These are phyloP conservation scores for Scylla paramamosain DNA, from an alignment of 1,140 invertebrate genomes.

Conservation along the genomic window DNA sequence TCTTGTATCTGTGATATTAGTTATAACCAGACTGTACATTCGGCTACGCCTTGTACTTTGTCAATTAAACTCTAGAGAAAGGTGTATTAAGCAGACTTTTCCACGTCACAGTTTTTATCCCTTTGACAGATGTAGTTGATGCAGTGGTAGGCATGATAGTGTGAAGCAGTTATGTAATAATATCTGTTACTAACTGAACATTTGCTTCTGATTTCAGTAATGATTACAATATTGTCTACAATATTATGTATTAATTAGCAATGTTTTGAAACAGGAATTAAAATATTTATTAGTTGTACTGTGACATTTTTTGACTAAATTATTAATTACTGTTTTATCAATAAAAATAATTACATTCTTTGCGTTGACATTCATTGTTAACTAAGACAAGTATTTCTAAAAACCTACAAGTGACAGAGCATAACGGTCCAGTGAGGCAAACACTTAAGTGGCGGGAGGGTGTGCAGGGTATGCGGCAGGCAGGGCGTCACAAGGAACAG, in stretches of 20 bases:
- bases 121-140: not conserved
- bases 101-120: too few species aligned
- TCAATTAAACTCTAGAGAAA: not conserved
- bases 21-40: conserved; percentile 30
- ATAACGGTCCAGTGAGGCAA: not conserved
- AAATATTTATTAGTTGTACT: not conserved
- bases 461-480: too few species aligned
- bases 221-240: too few species aligned
- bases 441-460: too few species aligned
- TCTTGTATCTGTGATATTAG: conserved; percentile 44
- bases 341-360: not conserved
- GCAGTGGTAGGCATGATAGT: not conserved
- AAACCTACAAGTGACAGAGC: too few species aligned
- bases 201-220: too few species aligned
- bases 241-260: too few species aligned
- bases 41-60: not conserved
- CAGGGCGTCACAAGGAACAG: too few species aligned
- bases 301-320: not conserved
- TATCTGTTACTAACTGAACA: too few species aligned
- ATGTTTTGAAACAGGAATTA: too few species aligned
- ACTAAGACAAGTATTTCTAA: not conserved
- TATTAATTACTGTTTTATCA: not conserved
- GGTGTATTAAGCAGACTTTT: not conserved
- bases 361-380: not conserved
- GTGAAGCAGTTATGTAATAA: not conserved